Base-by-base conservation (phyloP, 2,797 vertebrate genomes). In the Hoplostethus mediterraneus region DNA sequence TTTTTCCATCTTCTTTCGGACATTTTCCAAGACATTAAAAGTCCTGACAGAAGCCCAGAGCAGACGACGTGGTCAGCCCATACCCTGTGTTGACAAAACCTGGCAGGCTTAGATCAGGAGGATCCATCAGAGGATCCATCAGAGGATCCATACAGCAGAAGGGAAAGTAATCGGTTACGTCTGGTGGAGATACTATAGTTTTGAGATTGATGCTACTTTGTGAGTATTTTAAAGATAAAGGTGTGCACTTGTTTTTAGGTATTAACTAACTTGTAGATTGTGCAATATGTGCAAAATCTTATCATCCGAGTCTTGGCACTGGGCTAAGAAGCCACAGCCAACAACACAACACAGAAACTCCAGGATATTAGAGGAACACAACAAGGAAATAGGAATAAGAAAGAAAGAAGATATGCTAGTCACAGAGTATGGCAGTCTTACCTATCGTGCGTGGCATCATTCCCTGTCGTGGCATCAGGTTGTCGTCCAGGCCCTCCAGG, bases 401-500 rank as follows among this genome's bases (percentile, higher is more conserved):
- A n/a, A 0, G 13, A 40, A n/a, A 1, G 62, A n/a, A 5, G 33
- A 3, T 33, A n/a, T 47, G 13, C 16, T 1, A 4, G 44, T 3
- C 2, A 16, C 12, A 16, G 17, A 12, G 54, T 1, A 0, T 0
- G 28, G 4, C 4, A 0, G 0, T 45, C 83, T 51, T 57, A 93
- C 92, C 90, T 47, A 91, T 80, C 0, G 91, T 92, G 31, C 89
- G 86, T 0, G 92, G 89, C 0, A 95, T 93, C 75, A 89, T 73
- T 2, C 90, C 77, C 13, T 91, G 96, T 53, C 96, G 95, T 0
- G 96, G 94, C 85, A 91, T 90, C 79, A 95, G 40, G 89, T 94
- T 94, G 63, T 98, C 97, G 1, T 94, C 95, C 2, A 97, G 94
- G 0, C 95, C 97, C 80, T 99, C 97, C 0, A 98, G 95, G n/a